Percentiles rank a stretch among this genome's conserved stretches.
Evolutionary conservation across 2,797 vertebrate species (phyloP).

Genomic region (Anabacerthia variegaticeps): DNA sequence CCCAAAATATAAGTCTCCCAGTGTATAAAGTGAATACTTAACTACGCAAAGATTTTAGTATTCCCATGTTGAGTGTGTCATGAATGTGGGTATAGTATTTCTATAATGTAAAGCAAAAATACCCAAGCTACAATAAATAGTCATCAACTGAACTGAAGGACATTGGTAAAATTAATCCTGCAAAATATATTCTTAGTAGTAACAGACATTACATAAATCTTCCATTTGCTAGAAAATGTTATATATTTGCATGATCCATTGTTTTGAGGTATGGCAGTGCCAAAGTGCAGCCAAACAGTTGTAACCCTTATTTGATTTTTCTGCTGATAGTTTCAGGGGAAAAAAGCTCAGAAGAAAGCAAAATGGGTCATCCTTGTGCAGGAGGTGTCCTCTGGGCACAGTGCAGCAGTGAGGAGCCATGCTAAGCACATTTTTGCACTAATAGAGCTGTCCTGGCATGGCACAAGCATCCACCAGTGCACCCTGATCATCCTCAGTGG

Average conservation of each 20-base stretch:
- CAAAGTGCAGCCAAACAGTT: neutral
- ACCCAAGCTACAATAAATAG: neutral
- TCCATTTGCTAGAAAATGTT: neutral
- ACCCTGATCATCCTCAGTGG: neutral
- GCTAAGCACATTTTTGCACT: neutral
- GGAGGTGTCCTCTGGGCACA: neutral
- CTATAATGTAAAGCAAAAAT: neutral
- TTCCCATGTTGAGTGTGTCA: neutral
- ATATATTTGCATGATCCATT: neutral
- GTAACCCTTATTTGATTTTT: constrained; percentile 1
- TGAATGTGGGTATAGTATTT: neutral
- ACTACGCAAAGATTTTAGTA: neutral
- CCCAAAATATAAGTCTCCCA: neutral
- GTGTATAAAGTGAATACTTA: neutral
- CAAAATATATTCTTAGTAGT: neutral
- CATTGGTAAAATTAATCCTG: neutral
- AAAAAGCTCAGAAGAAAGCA: constrained; percentile 63
- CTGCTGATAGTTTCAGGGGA: constrained; percentile 40
- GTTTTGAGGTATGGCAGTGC: neutral
- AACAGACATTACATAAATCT: neutral
- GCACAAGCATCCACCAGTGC: neutral
- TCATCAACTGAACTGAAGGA: neutral
- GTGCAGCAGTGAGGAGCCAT: neutral
- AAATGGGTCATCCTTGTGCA: constrained; percentile 29
- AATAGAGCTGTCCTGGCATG: neutral